Evolutionary conservation across 2,797 vertebrate species (phyloP).

Genomic region (Gymnopithys bicolor): DNA sequence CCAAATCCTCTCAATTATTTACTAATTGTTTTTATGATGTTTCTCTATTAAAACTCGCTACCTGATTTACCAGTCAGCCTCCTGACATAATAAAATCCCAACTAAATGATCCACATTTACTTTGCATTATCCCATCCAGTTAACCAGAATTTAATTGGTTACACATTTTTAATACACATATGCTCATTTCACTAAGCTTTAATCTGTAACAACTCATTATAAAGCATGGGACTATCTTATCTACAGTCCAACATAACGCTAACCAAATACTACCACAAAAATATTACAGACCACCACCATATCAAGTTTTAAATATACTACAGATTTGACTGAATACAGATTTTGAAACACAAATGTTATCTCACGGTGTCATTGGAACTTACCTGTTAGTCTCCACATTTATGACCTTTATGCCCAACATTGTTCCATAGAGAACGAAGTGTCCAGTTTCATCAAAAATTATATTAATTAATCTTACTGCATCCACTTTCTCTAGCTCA

Average conservation of each 20-base stretch:
- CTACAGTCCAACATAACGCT: background rate
- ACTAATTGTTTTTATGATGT: background rate
- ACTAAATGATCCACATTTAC: background rate
- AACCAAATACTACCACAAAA: background rate
- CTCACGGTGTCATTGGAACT: constrained; percentile 29
- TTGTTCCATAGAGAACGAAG: constrained; percentile 97
- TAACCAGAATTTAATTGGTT: background rate
- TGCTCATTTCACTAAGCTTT: background rate
- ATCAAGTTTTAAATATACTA: background rate
- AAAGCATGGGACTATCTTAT: background rate
- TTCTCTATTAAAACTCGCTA: background rate
- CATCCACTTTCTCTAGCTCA: constrained; percentile 96
- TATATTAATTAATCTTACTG: constrained; percentile 91
- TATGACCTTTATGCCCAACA: constrained; percentile 99
- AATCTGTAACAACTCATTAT: background rate
- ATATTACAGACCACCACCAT: background rate
- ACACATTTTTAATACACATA: background rate
- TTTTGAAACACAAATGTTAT: background rate
- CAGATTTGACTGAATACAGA: background rate
- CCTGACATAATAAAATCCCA: background rate
- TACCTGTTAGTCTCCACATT: constrained; percentile 98
- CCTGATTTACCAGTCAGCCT: background rate
- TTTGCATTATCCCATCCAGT: background rate
- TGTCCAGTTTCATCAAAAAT: constrained; percentile 99
- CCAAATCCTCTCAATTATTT: background rate